Conservation (phyloP, 1,140 invertebrate species). For the Cryptotermes secundus region DNA sequence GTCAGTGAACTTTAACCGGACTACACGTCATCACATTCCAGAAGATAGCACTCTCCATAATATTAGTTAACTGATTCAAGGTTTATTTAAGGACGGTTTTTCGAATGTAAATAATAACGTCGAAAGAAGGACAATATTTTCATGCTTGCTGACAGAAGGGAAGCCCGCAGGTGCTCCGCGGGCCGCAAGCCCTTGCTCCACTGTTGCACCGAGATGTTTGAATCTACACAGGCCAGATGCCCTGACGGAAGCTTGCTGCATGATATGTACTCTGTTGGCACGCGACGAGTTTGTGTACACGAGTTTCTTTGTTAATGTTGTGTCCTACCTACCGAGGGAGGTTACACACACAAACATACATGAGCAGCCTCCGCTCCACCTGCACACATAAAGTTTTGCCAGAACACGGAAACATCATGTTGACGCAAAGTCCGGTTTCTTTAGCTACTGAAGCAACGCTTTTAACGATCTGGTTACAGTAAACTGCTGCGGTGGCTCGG, state of each 20-base stretch:
- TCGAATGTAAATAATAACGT: no score
- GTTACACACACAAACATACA: neutral
- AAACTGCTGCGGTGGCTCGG: no score
- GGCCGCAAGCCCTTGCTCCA: neutral
- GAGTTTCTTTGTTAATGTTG: neutral
- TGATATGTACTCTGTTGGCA: neutral
- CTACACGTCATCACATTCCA: no score
- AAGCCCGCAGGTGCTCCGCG: no score
- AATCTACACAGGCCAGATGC: neutral
- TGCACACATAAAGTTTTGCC: constrained; percentile 10
- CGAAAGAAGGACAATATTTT: no score
- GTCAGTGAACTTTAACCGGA: no score
- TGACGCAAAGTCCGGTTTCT: neutral
- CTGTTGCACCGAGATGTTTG: neutral
- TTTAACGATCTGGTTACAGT: no score
- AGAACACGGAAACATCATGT: neutral
- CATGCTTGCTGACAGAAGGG: no score
- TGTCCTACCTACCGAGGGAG: neutral
- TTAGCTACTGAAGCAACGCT: neutral
- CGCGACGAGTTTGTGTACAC: constrained; percentile 2
- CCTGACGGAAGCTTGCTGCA: neutral
- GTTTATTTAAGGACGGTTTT: no score
- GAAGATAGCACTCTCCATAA: no score
- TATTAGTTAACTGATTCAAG: no score
- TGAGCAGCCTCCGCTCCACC: neutral